Evolutionary conservation across 1,140 invertebrate genomes (phyloP).

Genomic region (Sogatella furcifera): DNA sequence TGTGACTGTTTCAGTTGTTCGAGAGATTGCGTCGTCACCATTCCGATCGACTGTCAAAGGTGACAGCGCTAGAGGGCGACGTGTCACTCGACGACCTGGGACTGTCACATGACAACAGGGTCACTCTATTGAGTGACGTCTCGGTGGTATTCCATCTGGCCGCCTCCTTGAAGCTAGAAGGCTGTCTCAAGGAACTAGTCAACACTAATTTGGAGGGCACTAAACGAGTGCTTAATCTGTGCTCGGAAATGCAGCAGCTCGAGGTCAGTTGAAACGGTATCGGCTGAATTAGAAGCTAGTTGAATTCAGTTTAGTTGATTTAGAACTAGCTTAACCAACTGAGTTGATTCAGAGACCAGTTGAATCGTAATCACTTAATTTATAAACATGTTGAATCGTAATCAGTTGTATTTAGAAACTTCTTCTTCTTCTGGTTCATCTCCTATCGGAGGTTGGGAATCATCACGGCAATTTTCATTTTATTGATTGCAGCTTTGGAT

Average conservation of each 20-base stretch:
- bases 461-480: too few species aligned
- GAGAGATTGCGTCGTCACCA: constrained; percentile 50
- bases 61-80: constrained; percentile 64
- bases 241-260: constrained; percentile 53
- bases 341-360: too few species aligned
- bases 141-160: constrained; percentile 85
- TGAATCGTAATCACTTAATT: too few species aligned
- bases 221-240: constrained; percentile 45
- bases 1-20: constrained; percentile 45
- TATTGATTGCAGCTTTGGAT: too few species aligned
- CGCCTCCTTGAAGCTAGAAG: constrained; percentile 67
- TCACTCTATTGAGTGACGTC: constrained; percentile 53
- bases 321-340: too few species aligned
- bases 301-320: too few species aligned
- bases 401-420: too few species aligned
- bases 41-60: constrained; percentile 56
- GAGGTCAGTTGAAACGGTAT: constrained; percentile 34
- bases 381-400: too few species aligned
- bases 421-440: too few species aligned
- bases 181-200: constrained; percentile 55
- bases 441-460: too few species aligned
- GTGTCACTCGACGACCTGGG: constrained; percentile 48
- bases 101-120: constrained; percentile 37
- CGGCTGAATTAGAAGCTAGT: too few species aligned
- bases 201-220: constrained; percentile 63